Conservation (phyloP, 2,888 invertebrate genomes). For the Cinara cedri region DNA sequence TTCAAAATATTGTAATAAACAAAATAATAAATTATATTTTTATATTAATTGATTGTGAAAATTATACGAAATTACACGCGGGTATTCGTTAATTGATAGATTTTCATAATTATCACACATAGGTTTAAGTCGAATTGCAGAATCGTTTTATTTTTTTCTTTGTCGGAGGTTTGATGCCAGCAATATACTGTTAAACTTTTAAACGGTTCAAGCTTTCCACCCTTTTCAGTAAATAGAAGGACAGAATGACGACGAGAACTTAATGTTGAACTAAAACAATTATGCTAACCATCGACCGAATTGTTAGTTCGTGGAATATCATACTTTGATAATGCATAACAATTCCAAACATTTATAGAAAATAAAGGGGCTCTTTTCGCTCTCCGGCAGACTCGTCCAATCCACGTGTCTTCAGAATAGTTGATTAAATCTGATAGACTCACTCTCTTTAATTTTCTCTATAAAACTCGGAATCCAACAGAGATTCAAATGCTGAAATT, state of each 20-base stretch:
- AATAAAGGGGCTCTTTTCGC: not conserved
- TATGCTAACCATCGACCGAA: not conserved
- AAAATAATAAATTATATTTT: too few species aligned
- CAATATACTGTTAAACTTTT: not conserved
- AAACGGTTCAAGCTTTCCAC: not conserved
- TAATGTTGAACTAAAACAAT: not conserved
- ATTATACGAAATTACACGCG: too few species aligned
- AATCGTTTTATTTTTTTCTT: slow-evolving; percentile 8
- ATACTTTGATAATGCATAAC: not conserved
- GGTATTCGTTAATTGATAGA: too few species aligned
- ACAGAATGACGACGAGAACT: not conserved
- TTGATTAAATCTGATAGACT: slow-evolving; percentile 2
- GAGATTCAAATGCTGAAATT: too few species aligned
- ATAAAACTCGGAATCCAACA: not conserved
- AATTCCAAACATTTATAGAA: slow-evolving; percentile 14
- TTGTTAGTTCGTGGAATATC: slow-evolving; percentile 8
- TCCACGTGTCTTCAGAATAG: too few species aligned
- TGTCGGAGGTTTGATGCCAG: slow-evolving; percentile 2
- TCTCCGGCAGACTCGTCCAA: too few species aligned
- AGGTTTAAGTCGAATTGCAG: not conserved
- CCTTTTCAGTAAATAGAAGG: not conserved
- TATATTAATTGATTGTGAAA: not conserved
- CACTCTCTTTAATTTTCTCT: not conserved
- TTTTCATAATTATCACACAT: not conserved
- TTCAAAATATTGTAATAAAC: not conserved